Conservation (phyloP, 2,888 invertebrate species). For the Mythimna ferrago region DNA sequence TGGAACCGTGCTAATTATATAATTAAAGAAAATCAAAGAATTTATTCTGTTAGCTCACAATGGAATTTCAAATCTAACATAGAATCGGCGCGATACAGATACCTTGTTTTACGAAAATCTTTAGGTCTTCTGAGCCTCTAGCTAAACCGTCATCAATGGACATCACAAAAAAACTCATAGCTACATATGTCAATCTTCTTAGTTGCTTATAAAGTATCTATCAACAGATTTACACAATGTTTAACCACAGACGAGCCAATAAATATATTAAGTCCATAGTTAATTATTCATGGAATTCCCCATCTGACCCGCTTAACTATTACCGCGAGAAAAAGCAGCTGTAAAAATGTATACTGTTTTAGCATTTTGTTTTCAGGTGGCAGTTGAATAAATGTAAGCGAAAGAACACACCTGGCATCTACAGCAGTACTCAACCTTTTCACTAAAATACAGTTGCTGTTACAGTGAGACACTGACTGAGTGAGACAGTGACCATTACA, state of each 20-base stretch:
- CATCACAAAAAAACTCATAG: background rate
- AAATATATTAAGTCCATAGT: slow-evolving; percentile 18
- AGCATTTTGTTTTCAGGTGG: slow-evolving; percentile 26
- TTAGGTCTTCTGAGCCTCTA: too few species aligned
- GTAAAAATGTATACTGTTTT: slow-evolving; percentile 21
- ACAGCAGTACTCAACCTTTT: slow-evolving; percentile 39
- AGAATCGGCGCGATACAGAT: background rate
- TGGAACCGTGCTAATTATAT: background rate
- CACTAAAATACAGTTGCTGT: background rate
- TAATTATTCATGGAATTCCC: slow-evolving; percentile 29
- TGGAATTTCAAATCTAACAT: background rate
- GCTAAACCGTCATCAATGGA: background rate
- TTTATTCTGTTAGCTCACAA: background rate
- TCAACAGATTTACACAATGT: slow-evolving; percentile 23
- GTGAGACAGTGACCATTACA: background rate
- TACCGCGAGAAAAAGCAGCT: slow-evolving; percentile 43
- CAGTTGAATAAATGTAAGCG: slow-evolving; percentile 18
- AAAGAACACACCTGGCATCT: slow-evolving; percentile 42
- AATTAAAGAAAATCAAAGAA: background rate
- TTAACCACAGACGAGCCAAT: slow-evolving; percentile 18
- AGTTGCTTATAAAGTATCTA: slow-evolving; percentile 22
- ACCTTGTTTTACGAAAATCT: background rate
- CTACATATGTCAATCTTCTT: slow-evolving; percentile 3
- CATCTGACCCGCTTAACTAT: slow-evolving; percentile 19
- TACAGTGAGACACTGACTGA: background rate